Base-by-base conservation (phyloP, 2,113 vertebrate genomes). In the Syrrhaptes paradoxus region DNA sequence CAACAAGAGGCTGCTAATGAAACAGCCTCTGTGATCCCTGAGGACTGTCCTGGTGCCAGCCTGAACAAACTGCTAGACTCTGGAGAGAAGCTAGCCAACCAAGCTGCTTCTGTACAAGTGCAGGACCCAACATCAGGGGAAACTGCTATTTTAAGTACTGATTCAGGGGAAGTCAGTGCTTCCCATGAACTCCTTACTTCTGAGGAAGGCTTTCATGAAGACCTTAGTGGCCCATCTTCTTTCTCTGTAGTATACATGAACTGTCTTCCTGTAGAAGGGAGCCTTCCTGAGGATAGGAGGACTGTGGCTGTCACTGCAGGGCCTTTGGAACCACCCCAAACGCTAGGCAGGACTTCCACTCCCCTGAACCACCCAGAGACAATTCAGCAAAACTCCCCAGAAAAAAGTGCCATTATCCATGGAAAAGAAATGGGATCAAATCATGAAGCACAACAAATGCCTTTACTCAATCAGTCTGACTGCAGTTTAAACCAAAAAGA, bases 351-450 rank as follows among this genome's bases (percentile, higher is more conserved):
- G 70, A 65, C 70, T 65, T 92, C 97, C 1, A 93, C 93, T 26
- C 95, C 96, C 36, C 70, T 84, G 26, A 95, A 81, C 54, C 92
- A 95, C 24, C 48, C 59, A 25, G 96, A 97, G 59, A 62, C 90
- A 85, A 76, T 92, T 38, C 95, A 92, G 36, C 96, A 96, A 52
- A 61, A 36, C 12, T 18, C 38, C 22, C 19, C 63, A 3, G 17
- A 54, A 68, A 76, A 54, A 66, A 87, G 67, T 59, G 93, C 91
- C 34, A 19, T 90, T 71, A 90, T n/a, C 17, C 92, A 92, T 46
- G 75, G 58, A 77, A 87, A 93, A 95, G 90, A 96, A 91, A 65
- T 0, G 2, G 19, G 15, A 76, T 1, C 31, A 90, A 63, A 83
- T 87, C 66, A 34, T 17, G 72, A 90, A 36, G 26, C 46, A n/a